These are phyloP conservation scores for Mesorhabditis sp. DNA, from an alignment of 2,888 invertebrate species.

Conservation along the genomic window DNA sequence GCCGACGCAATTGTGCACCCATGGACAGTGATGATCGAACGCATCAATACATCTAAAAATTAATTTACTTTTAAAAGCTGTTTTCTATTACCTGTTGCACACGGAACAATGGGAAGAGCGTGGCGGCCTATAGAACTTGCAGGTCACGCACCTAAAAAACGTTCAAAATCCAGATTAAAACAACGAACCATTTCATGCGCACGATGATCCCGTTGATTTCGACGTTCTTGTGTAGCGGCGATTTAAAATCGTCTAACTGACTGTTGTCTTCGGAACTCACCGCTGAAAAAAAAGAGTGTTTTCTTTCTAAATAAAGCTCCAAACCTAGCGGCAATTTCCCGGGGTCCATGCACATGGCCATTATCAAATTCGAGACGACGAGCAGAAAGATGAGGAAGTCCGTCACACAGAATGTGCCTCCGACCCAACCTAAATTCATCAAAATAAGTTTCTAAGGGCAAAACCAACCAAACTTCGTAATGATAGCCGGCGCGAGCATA, in stretches of 20 bases:
- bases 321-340: constrained; percentile 22
- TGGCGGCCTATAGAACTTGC: constrained; percentile 98
- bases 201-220: constrained; percentile 97
- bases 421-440: constrained; percentile 17
- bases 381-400: constrained; percentile 93
- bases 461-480: constrained; percentile 19
- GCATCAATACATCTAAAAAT: constrained; percentile 68
- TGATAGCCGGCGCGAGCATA: constrained; percentile 38
- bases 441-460: background rate
- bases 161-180: background rate
- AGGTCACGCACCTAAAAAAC: constrained; percentile 73
- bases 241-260: constrained; percentile 87
- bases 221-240: constrained; percentile 75
- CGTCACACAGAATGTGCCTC: constrained; percentile 68
- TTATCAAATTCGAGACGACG: constrained; percentile 93
- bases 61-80: background rate
- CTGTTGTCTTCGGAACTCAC: constrained; percentile 88
- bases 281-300: constrained; percentile 65
- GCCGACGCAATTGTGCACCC: constrained; percentile 59
- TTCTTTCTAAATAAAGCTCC: background rate
- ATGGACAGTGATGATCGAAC: constrained; percentile 94
- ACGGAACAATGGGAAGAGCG: constrained; percentile 98
- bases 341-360: constrained; percentile 84
- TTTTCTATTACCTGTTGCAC: constrained; percentile 75
- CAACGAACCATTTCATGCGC: constrained; percentile 72